phyloP scores from a whole-genome alignment of 1,140 invertebrate genomes.

The Helicoverpa armigera region DNA sequence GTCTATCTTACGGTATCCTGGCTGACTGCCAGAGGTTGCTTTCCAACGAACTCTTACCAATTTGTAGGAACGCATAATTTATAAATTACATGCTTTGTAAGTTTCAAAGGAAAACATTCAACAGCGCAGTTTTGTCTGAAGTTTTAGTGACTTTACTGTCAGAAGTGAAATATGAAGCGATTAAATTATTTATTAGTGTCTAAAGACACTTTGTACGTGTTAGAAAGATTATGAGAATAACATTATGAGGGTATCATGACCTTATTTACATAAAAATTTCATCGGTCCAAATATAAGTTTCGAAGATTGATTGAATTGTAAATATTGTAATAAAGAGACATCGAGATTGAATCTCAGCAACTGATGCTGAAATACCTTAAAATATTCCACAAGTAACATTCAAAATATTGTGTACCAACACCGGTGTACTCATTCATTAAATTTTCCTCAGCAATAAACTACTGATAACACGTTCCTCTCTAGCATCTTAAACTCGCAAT shows the following conservation, averaged over 20 bases:
- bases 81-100: conserved; percentile 34
- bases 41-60: not conserved
- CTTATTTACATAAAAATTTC: too few species aligned
- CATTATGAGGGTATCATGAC: too few species aligned
- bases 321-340: too few species aligned
- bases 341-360: too few species aligned
- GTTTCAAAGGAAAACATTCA: conserved; percentile 18
- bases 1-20: not conserved
- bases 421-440: too few species aligned
- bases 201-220: too few species aligned
- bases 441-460: not conserved
- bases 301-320: too few species aligned
- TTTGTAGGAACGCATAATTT: conserved; percentile 31
- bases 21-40: not conserved
- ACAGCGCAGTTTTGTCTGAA: conserved; percentile 5
- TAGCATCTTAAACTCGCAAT: not conserved
- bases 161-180: not conserved
- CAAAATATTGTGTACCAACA: too few species aligned
- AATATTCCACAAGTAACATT: too few species aligned
- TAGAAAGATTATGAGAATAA: too few species aligned
- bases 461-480: not conserved
- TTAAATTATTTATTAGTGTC: not conserved
- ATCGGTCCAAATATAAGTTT: too few species aligned
- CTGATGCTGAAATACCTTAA: too few species aligned
- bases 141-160: not conserved